These are phyloP conservation scores for Eristalis pertinax DNA, from an alignment of 2,888 invertebrate genomes.

Conservation along the genomic window DNA sequence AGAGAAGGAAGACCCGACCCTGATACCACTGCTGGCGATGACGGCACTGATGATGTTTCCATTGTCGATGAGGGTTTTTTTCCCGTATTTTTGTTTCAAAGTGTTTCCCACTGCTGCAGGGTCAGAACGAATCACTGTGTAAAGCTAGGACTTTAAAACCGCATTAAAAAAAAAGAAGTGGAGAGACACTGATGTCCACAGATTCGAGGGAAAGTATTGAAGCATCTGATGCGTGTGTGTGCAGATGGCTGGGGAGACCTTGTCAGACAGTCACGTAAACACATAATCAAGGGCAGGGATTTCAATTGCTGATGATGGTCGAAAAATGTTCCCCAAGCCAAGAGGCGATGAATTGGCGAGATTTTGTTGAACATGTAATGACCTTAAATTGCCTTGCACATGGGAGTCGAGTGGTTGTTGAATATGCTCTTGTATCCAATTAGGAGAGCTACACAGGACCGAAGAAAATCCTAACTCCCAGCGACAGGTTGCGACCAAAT, in stretches of 20 bases:
- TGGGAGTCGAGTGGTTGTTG: no score
- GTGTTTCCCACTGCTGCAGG: slow-evolving; percentile 6
- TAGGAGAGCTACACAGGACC: no score
- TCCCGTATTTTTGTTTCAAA: slow-evolving; percentile 17
- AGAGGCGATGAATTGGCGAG: background rate
- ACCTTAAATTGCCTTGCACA: no score
- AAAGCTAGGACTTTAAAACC: background rate
- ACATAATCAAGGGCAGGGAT: background rate
- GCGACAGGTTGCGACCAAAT: no score
- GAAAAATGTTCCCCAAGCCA: background rate
- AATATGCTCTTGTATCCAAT: no score
- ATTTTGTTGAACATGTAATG: no score
- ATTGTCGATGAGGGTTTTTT: slow-evolving; percentile 27
- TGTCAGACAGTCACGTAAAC: background rate
- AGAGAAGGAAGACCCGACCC: slow-evolving; percentile 8
- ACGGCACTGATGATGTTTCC: slow-evolving; percentile 56
- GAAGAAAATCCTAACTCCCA: no score
- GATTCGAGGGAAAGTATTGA: background rate
- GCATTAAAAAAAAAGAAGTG: background rate
- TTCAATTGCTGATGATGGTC: background rate
- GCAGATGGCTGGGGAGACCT: background rate
- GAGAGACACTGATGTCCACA: background rate
- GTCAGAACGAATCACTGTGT: background rate
- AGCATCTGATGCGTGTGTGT: background rate
- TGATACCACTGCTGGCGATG: slow-evolving; percentile 38